phyloP scores from a whole-genome alignment of 2,888 invertebrate genomes.

The Ariolimax columbianus region DNA sequence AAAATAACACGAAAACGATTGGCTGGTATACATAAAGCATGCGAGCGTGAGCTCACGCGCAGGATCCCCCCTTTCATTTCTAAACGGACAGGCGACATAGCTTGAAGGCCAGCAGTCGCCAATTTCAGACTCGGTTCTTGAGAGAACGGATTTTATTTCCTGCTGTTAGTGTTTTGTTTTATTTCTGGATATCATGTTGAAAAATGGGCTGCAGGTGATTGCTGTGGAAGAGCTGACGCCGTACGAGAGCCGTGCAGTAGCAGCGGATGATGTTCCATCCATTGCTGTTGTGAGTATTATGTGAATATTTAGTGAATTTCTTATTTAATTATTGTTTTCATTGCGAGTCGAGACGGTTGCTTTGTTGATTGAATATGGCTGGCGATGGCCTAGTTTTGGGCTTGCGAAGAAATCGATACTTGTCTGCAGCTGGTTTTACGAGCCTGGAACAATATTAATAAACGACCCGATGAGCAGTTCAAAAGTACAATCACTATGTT shows the following conservation, averaged over 20 bases:
- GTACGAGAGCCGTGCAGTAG: neutral
- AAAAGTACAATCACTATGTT: neutral
- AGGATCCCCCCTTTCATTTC: neutral
- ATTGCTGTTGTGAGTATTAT: slow-evolving; percentile 37
- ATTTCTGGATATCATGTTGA: neutral
- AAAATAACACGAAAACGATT: neutral
- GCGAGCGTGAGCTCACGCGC: neutral
- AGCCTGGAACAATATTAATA: neutral
- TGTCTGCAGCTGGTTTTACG: neutral
- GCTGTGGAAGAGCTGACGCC: slow-evolving; percentile 27
- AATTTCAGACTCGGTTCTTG: neutral
- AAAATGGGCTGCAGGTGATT: slow-evolving; percentile 8
- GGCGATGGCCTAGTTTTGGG: neutral
- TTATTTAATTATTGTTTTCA: neutral
- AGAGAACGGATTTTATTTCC: neutral
- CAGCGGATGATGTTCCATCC: slow-evolving; percentile 24
- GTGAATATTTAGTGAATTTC: neutral
- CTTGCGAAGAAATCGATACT: neutral
- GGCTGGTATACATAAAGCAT: neutral
- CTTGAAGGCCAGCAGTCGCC: neutral
- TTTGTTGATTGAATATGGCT: slow-evolving; percentile 8
- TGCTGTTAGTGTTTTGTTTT: neutral
- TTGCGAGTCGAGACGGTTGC: neutral
- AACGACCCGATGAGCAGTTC: neutral
- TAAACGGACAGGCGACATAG: neutral